These are phyloP conservation scores for Hanleya hanleyi DNA, from an alignment of 2,888 invertebrate genomes.

Conservation along the genomic window DNA sequence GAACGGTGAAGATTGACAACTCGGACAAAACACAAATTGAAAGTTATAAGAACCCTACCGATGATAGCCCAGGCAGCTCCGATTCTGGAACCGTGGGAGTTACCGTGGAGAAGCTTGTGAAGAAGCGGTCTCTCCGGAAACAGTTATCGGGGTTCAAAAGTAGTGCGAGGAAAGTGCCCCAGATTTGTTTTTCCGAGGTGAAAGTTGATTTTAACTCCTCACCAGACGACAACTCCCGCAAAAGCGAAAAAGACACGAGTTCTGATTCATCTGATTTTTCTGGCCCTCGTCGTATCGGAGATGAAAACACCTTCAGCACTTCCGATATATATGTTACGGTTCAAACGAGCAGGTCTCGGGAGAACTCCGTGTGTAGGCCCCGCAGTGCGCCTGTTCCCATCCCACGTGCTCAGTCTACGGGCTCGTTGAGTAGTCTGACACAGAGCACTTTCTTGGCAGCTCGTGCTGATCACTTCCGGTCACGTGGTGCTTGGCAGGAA, in stretches of 20 bases:
- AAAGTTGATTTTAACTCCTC: not conserved
- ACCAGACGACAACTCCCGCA: not conserved
- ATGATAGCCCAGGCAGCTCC: not conserved
- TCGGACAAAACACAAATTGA: too few species aligned
- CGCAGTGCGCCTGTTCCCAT: constrained; percentile 29
- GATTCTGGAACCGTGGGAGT: not conserved
- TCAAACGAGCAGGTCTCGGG: constrained; percentile 17
- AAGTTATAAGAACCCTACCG: not conserved
- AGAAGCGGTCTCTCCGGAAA: not conserved
- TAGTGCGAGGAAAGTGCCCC: not conserved
- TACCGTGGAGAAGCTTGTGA: not conserved
- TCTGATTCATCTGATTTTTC: too few species aligned
- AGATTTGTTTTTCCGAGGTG: too few species aligned
- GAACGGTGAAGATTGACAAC: not conserved
- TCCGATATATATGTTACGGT: constrained; percentile 1
- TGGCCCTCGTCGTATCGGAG: too few species aligned
- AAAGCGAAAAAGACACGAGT: not conserved
- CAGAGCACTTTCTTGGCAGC: constrained; percentile 62
- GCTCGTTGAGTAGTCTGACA: constrained; percentile 54
- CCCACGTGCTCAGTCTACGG: constrained; percentile 34
- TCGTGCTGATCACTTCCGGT: constrained; percentile 61
- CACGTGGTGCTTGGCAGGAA: constrained; percentile 59
- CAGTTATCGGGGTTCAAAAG: not conserved
- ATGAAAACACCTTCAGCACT: not conserved
- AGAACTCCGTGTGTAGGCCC: constrained; percentile 36